Percentiles rank a stretch among this genome's conserved stretches.
Evolutionary conservation across 1,140 invertebrate genomes (phyloP).

Genomic region (Anastatus disparis): DNA sequence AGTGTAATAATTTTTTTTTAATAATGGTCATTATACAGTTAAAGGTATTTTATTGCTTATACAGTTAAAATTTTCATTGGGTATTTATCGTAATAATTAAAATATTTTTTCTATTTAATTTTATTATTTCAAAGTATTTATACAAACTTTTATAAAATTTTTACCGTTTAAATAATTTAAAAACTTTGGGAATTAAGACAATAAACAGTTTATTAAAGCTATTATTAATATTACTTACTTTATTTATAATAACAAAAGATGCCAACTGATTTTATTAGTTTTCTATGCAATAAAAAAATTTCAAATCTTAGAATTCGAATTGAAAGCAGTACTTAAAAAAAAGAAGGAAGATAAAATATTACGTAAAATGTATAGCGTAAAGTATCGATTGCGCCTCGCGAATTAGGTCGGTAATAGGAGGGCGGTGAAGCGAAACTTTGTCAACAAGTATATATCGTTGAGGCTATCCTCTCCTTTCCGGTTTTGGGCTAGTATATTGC

Average conservation of each 20-base stretch:
- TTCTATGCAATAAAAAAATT: neutral
- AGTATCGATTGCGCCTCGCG: neutral
- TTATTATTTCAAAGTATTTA: too few species aligned
- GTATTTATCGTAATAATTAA: too few species aligned
- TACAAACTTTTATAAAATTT: too few species aligned
- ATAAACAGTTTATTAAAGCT: neutral
- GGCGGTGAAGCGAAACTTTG: slow-evolving; percentile 8
- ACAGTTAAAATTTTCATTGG: too few species aligned
- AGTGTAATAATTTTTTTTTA: slow-evolving; percentile 1
- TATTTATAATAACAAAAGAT: neutral
- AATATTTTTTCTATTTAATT: too few species aligned
- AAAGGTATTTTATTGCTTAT: too few species aligned
- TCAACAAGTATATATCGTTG: slow-evolving; percentile 16
- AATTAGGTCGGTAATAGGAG: neutral
- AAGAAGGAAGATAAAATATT: neutral
- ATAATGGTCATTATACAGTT: too few species aligned
- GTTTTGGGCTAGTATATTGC: neutral
- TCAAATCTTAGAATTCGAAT: too few species aligned
- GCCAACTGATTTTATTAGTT: too few species aligned
- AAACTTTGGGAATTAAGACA: neutral
- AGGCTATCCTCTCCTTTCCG: neutral
- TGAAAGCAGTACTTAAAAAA: too few species aligned
- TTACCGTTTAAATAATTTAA: too few species aligned
- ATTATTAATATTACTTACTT: neutral
- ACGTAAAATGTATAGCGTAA: too few species aligned